A percentile compares a stretch with the other conserved stretches of the same genome.
phyloP scores from a whole-genome alignment of 2,888 invertebrate species.

The Trypoxylon attenuatum region DNA sequence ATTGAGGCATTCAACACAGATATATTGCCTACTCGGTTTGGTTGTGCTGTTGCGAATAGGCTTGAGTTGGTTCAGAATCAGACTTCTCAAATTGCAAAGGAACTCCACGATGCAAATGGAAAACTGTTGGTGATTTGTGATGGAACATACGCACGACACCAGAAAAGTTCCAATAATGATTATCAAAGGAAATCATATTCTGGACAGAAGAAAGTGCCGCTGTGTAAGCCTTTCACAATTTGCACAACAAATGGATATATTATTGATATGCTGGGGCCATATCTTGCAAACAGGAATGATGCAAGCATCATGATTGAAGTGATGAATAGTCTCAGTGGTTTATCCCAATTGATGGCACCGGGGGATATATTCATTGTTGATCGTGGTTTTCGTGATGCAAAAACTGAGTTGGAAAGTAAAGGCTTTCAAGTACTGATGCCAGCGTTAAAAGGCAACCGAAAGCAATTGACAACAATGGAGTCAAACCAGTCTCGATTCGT shows the following conservation, averaged over 20 bases:
- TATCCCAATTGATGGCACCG: background rate
- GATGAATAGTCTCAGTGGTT: background rate
- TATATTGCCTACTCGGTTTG: background rate
- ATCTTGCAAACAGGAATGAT: background rate
- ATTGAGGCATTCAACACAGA: conserved; percentile 17
- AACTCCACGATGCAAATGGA: conserved; percentile 1
- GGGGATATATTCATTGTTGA: conserved; percentile 47
- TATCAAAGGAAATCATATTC: background rate
- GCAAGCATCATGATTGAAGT: background rate
- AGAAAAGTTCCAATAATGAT: conserved; percentile 23
- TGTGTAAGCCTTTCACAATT: background rate
- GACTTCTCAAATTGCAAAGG: conserved; percentile 8
- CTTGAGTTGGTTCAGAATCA: conserved; percentile 25
- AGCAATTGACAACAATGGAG: conserved; percentile 39
- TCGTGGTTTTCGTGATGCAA: conserved; percentile 54
- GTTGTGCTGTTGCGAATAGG: conserved; percentile 6
- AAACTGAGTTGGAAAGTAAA: conserved; percentile 24
- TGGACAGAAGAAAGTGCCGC: background rate
- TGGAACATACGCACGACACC: no score
- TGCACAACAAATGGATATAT: background rate
- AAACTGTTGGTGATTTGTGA: conserved; percentile 20
- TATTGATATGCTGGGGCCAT: background rate
- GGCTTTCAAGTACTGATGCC: conserved; percentile 51
- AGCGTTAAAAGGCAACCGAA: conserved; percentile 46
- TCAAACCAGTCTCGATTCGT: conserved; percentile 44